Conservation (phyloP, 2,888 invertebrate species). For the Meloe dianella region DNA sequence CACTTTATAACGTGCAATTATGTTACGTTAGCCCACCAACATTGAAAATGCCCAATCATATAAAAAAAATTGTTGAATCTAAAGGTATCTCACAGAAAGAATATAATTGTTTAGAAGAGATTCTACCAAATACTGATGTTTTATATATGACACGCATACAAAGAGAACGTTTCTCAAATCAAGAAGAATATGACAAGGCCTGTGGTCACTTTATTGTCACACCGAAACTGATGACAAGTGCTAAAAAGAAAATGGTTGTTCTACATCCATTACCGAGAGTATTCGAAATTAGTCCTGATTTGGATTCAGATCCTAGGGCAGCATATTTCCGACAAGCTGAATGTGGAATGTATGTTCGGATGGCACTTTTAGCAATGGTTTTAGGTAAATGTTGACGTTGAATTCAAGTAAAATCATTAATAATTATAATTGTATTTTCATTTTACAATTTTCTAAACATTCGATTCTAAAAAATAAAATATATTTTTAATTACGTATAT, state of each 20-base stretch:
- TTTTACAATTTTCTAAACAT: too few species aligned
- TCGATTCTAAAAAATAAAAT: slow-evolving; percentile 14
- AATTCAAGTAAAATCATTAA: slow-evolving; percentile 18
- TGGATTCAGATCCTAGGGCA: slow-evolving; percentile 95
- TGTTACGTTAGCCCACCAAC: slow-evolving; percentile 89
- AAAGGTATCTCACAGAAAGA: slow-evolving; percentile 81
- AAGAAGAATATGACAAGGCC: slow-evolving; percentile 86
- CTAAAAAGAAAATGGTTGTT: slow-evolving; percentile 92
- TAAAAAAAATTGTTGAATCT: slow-evolving; percentile 77
- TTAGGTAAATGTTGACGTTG: slow-evolving; percentile 65
- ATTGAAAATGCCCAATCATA: slow-evolving; percentile 89
- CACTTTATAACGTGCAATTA: slow-evolving; percentile 91
- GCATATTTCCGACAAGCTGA: slow-evolving; percentile 99
- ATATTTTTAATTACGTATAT: too few species aligned
- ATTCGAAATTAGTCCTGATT: slow-evolving; percentile 92
- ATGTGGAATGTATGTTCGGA: slow-evolving; percentile 96
- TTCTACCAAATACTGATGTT: slow-evolving; percentile 92
- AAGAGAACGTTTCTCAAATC: slow-evolving; percentile 83
- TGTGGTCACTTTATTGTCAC: slow-evolving; percentile 91
- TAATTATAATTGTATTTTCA: not conserved
- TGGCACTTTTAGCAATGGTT: slow-evolving; percentile 95
- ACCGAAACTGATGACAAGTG: slow-evolving; percentile 93
- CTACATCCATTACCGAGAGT: slow-evolving; percentile 97
- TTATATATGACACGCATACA: slow-evolving; percentile 99
- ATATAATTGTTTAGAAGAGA: slow-evolving; percentile 78